Conservation (phyloP, 2,797 vertebrate genomes). For the Gymnocypris eckloni region DNA sequence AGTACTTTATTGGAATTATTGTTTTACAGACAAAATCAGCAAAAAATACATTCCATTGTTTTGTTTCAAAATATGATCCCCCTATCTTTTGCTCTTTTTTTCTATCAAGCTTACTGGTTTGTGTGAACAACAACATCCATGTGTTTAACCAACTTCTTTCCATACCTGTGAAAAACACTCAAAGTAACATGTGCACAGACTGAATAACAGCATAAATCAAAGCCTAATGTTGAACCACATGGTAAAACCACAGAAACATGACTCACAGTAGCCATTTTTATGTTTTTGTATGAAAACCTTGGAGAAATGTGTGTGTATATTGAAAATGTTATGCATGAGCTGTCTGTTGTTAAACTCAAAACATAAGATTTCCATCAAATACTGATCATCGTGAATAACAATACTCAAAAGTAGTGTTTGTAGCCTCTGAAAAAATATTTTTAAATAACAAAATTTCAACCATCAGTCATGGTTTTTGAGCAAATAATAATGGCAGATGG, state of each 20-base stretch:
- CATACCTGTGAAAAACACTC: background rate
- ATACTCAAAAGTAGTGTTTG: background rate
- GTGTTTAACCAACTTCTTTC: background rate
- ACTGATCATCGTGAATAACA: background rate
- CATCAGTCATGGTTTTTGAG: no score
- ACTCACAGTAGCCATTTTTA: slow-evolving; percentile 13
- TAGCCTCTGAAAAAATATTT: background rate
- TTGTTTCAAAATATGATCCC: background rate
- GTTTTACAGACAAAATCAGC: background rate
- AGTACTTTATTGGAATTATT: background rate
- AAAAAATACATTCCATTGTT: background rate
- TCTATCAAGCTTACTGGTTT: background rate
- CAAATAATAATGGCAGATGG: no score
- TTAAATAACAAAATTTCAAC: no score
- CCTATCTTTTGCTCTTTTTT: background rate
- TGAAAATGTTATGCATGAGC: background rate
- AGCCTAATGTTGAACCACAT: slow-evolving; percentile 1
- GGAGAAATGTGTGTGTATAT: background rate
- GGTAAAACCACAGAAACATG: slow-evolving; percentile 20
- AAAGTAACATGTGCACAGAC: background rate
- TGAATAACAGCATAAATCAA: slow-evolving; percentile 31
- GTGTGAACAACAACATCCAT: background rate
- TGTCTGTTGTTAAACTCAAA: slow-evolving; percentile 12
- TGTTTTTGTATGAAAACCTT: slow-evolving; percentile 1
- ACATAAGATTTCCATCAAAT: slow-evolving; percentile 10